Percentiles rank a stretch among this genome's conserved stretches.
Conservation (phyloP, 2,888 invertebrate genomes). For the Chrysolina americana region DNA sequence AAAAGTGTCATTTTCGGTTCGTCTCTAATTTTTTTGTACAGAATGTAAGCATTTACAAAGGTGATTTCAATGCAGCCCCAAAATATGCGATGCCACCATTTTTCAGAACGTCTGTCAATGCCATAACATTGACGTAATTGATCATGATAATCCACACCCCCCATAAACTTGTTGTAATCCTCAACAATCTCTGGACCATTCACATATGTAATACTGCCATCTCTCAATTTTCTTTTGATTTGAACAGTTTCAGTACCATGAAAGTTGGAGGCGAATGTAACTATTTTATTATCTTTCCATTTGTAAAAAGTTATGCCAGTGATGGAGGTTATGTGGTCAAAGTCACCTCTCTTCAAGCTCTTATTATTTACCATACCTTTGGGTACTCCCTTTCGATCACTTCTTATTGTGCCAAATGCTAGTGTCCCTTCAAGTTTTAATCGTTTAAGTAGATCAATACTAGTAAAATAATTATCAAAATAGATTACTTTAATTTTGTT, state of each 20-base stretch:
- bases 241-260: conserved; percentile 23
- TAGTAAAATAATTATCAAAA: conserved; percentile 22
- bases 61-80: conserved; percentile 28
- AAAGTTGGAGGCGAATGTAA: conserved; percentile 29
- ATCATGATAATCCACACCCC: conserved; percentile 21
- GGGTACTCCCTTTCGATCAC: conserved; percentile 4
- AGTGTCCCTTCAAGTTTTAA: conserved; percentile 16
- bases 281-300: conserved; percentile 35
- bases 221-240: conserved; percentile 15
- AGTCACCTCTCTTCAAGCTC: conserved; percentile 22
- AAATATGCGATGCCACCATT: too few relatives aligned
- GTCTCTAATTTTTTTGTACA: conserved; percentile 20
- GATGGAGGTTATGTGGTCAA: conserved; percentile 26
- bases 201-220: conserved; percentile 18
- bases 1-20: conserved; percentile 21
- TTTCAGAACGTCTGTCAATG: conserved; percentile 11
- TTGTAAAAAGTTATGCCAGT: conserved; percentile 33
- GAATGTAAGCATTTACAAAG: conserved; percentile 24
- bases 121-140: conserved; percentile 26
- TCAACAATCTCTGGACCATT: conserved; percentile 19
- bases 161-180: conserved; percentile 18
- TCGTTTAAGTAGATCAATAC: too few relatives aligned
- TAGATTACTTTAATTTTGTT: conserved; percentile 25
- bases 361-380: conserved; percentile 9
- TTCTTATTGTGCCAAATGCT: conserved; percentile 17